Evolutionary conservation across 2,888 invertebrate genomes (phyloP).

Genomic region (Agonopterix heracliana): DNA sequence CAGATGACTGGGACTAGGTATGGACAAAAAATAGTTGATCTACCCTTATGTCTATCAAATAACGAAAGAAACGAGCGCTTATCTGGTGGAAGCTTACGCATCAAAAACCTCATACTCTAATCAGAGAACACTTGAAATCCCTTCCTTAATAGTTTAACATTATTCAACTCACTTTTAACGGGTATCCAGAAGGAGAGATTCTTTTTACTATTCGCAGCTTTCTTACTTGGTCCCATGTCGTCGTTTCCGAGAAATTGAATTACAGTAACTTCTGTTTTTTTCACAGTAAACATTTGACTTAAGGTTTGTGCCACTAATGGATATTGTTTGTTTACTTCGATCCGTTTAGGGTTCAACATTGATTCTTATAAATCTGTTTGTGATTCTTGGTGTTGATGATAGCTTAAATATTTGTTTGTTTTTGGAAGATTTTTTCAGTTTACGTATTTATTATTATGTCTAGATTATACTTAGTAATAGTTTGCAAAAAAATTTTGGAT

Average conservation of each 20-base stretch:
- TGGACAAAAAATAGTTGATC: no score
- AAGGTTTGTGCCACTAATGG: slow-evolving; percentile 20
- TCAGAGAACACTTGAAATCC: no score
- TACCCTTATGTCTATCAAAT: no score
- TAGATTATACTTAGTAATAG: no score
- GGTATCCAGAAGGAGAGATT: slow-evolving; percentile 40
- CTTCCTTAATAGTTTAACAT: neutral
- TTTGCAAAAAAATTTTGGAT: no score
- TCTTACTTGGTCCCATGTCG: slow-evolving; percentile 27
- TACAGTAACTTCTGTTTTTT: slow-evolving; percentile 3
- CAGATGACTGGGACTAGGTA: no score
- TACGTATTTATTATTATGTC: no score
- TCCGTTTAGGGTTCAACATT: neutral
- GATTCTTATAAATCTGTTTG: neutral
- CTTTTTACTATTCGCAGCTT: slow-evolving; percentile 17
- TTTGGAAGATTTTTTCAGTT: no score
- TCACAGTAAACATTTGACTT: slow-evolving; percentile 10
- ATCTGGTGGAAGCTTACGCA: no score
- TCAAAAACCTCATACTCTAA: no score
- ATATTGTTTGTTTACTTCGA: slow-evolving; percentile 16
- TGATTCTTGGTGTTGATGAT: neutral
- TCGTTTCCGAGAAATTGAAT: neutral
- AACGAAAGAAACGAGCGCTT: no score
- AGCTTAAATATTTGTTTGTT: no score
- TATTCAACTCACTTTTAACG: slow-evolving; percentile 37